Evolutionary conservation across 2,888 invertebrate genomes (phyloP).

Genomic region (Uropetala carovei): DNA sequence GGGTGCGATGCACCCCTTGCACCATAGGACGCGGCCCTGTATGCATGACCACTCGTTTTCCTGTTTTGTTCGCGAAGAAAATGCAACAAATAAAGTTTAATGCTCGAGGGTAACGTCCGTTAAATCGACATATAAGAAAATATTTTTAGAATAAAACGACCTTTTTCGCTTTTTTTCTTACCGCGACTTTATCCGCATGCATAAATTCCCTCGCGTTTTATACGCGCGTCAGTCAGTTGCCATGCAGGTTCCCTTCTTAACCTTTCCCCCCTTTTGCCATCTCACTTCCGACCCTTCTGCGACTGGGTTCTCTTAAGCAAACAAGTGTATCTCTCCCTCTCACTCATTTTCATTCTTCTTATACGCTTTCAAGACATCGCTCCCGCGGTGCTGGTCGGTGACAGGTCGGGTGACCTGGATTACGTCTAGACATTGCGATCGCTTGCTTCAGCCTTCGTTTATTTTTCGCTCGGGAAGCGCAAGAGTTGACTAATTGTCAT

Average conservation of each 20-base stretch:
- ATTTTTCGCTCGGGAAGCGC: neutral
- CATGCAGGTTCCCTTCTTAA: neutral
- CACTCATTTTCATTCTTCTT: neutral
- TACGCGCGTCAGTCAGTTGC: neutral
- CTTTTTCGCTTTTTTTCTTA: too few relatives aligned
- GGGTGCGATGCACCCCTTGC: too few relatives aligned
- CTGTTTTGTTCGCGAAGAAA: too few relatives aligned
- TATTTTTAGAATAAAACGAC: too few relatives aligned
- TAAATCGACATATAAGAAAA: too few relatives aligned
- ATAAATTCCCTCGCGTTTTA: neutral
- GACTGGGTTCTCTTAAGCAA: neutral
- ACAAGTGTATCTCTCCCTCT: neutral
- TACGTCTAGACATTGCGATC: neutral
- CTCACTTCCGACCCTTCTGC: neutral
- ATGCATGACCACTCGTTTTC: too few relatives aligned
- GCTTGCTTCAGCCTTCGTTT: constrained; percentile 16
- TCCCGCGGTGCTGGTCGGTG: neutral
- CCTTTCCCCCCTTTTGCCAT: neutral
- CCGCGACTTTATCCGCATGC: too few relatives aligned
- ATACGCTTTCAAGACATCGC: neutral
- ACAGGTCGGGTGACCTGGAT: constrained; percentile 46
- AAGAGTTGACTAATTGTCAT: neutral
- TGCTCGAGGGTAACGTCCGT: too few relatives aligned
- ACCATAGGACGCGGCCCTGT: too few relatives aligned
- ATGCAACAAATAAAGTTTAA: too few relatives aligned